A percentile compares a stretch with the other conserved stretches of the same genome.
phyloP scores from a whole-genome alignment of 1,140 invertebrate genomes.

The Mamestra configurata region DNA sequence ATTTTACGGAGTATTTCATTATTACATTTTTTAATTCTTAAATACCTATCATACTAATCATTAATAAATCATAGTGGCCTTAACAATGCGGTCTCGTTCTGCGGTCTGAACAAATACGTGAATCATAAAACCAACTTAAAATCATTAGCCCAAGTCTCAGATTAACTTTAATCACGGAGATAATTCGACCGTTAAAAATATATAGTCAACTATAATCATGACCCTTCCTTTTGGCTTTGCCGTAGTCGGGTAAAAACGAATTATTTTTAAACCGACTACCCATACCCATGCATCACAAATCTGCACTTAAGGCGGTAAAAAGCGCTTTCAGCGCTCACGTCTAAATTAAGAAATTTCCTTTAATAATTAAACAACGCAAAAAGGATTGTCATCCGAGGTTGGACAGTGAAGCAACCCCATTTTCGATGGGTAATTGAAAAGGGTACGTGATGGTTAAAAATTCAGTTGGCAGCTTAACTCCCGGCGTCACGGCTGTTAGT shows the following conservation, averaged over 20 bases:
- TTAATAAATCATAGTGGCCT: not conserved
- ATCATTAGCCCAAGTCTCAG: not conserved
- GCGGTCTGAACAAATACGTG: not conserved
- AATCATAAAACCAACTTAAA: not conserved
- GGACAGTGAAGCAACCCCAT: slow-evolving; percentile 82
- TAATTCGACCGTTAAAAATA: no score
- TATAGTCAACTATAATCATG: no score
- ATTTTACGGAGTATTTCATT: no score
- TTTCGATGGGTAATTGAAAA: slow-evolving; percentile 85
- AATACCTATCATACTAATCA: not conserved
- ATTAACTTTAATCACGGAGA: not conserved
- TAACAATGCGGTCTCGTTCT: not conserved
- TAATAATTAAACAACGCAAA: slow-evolving; percentile 85
- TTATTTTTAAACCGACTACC: not conserved
- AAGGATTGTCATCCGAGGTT: slow-evolving; percentile 84
- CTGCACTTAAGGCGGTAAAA: slow-evolving; percentile 55
- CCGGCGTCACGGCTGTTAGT: slow-evolving; percentile 48
- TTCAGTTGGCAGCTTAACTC: slow-evolving; percentile 79
- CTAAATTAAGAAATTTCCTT: slow-evolving; percentile 86
- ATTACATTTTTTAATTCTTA: no score
- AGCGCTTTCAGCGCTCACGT: slow-evolving; percentile 73
- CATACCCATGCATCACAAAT: slow-evolving; percentile 29
- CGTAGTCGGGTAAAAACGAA: not conserved
- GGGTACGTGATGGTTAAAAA: slow-evolving; percentile 82
- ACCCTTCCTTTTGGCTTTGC: no score